A percentile compares a stretch with the other conserved stretches of the same genome.
Evolutionary conservation across 2,888 invertebrate genomes (phyloP).

Genomic region (Drosophila pegasa): DNA sequence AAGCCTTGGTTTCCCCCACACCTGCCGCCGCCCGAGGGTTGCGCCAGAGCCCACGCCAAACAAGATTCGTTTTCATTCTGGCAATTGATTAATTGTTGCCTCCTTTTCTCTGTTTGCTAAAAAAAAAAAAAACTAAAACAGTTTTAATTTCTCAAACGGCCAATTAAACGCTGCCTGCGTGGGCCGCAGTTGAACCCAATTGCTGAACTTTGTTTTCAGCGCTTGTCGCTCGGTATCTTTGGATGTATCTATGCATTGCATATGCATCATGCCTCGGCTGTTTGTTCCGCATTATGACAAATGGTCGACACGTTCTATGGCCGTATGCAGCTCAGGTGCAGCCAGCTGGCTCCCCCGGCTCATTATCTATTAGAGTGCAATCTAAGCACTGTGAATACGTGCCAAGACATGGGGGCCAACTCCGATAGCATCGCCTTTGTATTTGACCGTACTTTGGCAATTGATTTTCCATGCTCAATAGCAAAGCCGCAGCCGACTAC

Average conservation of each 20-base stretch:
- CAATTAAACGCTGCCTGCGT: constrained; percentile 25
- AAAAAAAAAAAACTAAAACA: constrained; percentile 56
- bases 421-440: constrained; percentile 61
- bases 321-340: constrained; percentile 71
- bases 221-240: constrained; percentile 9
- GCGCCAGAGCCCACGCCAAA: constrained; percentile 57
- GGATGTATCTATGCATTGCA: constrained; percentile 27
- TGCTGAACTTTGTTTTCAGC: constrained; percentile 23
- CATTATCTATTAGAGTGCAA: constrained; percentile 68
- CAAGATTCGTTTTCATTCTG: constrained; percentile 60
- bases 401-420: constrained; percentile 30
- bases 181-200: constrained; percentile 31
- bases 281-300: constrained; percentile 76
- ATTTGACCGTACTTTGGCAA: constrained; percentile 37
- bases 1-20: constrained; percentile 25
- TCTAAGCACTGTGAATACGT: constrained; percentile 65
- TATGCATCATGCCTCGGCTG: constrained; percentile 32
- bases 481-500: constrained; percentile 35
- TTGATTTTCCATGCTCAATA: constrained; percentile 50
- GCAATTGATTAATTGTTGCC: constrained; percentile 71
- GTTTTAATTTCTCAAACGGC: constrained; percentile 38
- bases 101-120: constrained; percentile 68
- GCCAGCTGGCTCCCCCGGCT: constrained; percentile 43
- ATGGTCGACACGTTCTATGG: constrained; percentile 55
- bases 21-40: constrained; percentile 53